phyloP scores from a whole-genome alignment of 2,797 vertebrate genomes.

The Phalloptychus januarius region DNA sequence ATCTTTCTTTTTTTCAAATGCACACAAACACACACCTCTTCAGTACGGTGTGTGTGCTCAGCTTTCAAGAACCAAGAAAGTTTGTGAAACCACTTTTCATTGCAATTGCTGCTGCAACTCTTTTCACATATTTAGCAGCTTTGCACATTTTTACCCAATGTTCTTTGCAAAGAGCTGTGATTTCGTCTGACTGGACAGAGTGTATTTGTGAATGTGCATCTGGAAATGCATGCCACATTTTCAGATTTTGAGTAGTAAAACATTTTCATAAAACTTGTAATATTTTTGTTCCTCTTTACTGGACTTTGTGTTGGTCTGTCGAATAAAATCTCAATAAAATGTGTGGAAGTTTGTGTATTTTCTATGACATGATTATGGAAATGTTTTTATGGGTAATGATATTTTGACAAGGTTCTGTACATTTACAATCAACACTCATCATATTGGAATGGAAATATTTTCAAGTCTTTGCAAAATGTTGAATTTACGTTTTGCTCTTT shows the following conservation, averaged over 20 bases:
- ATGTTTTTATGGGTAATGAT: neutral
- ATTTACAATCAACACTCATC: neutral
- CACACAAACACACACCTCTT: no score
- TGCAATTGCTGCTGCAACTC: no score
- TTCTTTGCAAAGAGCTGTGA: no score
- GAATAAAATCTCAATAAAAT: neutral
- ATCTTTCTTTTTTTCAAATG: neutral
- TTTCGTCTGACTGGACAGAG: no score
- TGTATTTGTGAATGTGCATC: no score
- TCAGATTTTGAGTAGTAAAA: neutral
- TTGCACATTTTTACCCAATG: no score
- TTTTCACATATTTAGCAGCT: no score
- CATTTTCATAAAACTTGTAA: neutral
- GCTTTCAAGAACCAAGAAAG: no score
- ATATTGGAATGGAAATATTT: neutral
- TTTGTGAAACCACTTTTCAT: no score
- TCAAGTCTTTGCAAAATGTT: neutral
- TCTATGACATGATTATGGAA: neutral
- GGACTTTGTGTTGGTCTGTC: neutral
- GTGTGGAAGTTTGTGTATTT: neutral
- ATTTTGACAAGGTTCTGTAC: neutral
- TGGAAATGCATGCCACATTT: neutral
- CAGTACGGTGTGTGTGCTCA: no score
- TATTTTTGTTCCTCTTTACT: neutral
- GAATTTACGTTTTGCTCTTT: neutral